Percentiles rank a stretch among this genome's conserved stretches.
Conservation (phyloP, 2,888 invertebrate genomes). For the Druceiella hillmani region DNA sequence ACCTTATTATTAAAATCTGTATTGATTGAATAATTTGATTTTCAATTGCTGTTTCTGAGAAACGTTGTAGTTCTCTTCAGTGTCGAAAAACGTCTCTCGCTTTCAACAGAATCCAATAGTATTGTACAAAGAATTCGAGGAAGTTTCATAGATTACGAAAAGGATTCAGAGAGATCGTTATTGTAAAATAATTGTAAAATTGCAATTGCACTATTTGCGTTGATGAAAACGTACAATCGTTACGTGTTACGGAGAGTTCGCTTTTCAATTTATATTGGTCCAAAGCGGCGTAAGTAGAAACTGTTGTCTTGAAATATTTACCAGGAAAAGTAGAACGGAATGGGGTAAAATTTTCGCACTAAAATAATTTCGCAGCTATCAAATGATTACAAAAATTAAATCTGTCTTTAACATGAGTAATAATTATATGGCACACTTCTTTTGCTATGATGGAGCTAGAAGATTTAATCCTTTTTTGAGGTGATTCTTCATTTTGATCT, state of each 20-base stretch:
- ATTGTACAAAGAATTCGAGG: slow-evolving; percentile 2
- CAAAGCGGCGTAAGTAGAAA: slow-evolving; percentile 3
- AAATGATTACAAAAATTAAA: slow-evolving; percentile 13
- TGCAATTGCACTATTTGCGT: no score
- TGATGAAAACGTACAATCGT: no score
- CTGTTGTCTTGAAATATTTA: slow-evolving; percentile 6
- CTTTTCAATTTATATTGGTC: slow-evolving; percentile 3
- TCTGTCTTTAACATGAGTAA: slow-evolving; percentile 15
- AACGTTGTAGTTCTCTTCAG: no score
- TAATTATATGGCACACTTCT: slow-evolving; percentile 14
- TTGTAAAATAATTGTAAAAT: no score
- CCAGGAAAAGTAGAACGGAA: slow-evolving; percentile 3
- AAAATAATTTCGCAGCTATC: slow-evolving; percentile 6
- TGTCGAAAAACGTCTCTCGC: no score
- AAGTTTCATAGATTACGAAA: slow-evolving; percentile 8
- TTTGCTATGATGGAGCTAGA: slow-evolving; percentile 7
- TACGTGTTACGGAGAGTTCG: no score
- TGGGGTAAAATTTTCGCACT: not conserved
- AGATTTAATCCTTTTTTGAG: slow-evolving; percentile 9
- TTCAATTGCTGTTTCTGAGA: no score
- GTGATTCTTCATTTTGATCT: no score
- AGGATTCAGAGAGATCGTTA: slow-evolving; percentile 6
- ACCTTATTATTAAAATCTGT: no score
- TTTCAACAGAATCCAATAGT: no score
- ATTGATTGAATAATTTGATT: no score